Percentiles rank a stretch among this genome's conserved stretches.
These are phyloP conservation scores for Enteromius paludinosus DNA, from an alignment of 2,797 vertebrate species.

Conservation along the genomic window DNA sequence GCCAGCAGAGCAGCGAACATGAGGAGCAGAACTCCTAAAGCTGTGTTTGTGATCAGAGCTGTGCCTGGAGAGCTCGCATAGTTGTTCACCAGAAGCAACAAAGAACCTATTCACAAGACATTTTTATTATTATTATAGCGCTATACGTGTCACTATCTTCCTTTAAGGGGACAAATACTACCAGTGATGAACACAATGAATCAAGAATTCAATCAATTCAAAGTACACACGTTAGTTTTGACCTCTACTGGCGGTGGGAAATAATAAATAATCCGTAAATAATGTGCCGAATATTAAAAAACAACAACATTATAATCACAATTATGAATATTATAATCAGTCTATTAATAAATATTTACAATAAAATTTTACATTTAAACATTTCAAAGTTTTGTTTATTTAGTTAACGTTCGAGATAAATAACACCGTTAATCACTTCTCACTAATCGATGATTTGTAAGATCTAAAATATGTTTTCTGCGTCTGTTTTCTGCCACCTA, in stretches of 20 bases:
- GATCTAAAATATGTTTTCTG: neutral
- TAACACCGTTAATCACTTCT: neutral
- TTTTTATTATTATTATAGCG: neutral
- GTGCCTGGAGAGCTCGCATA: conserved; percentile 72
- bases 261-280: neutral
- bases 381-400: neutral
- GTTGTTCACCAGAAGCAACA: conserved; percentile 81
- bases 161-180: neutral
- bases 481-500: conserved; percentile 63
- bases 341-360: neutral
- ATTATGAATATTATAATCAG: neutral
- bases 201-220: no score
- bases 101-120: conserved; percentile 73
- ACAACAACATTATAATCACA: neutral
- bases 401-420: neutral
- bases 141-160: neutral
- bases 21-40: conserved; percentile 83
- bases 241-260: neutral
- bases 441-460: neutral
- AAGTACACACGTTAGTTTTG: no score
- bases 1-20: conserved; percentile 76
- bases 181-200: neutral
- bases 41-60: conserved; percentile 76
- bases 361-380: neutral
- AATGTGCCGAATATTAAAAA: neutral